A percentile compares a stretch with the other conserved stretches of the same genome.
phyloP scores from a whole-genome alignment of 2,797 vertebrate genomes.

The Myioborus melanocephalus region DNA sequence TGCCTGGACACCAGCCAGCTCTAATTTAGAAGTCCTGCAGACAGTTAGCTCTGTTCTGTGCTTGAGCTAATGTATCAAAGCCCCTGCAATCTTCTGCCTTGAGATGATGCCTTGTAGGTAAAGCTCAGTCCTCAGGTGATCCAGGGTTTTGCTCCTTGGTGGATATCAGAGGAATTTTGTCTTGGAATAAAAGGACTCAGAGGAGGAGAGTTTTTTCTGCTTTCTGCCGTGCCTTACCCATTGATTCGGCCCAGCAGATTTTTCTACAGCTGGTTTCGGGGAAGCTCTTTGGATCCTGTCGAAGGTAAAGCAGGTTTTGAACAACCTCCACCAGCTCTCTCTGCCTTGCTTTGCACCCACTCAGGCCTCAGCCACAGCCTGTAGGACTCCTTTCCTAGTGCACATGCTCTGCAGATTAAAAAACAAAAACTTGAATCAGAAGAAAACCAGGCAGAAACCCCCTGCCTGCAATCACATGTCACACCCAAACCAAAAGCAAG shows the following conservation, averaged over 20 bases:
- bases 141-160: not conserved
- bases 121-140: conserved; percentile 37
- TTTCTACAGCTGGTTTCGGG: not conserved
- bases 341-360: not conserved
- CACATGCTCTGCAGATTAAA: not conserved
- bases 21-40: conserved; percentile 37
- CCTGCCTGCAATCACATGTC: not conserved
- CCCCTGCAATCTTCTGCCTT: not conserved
- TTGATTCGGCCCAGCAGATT: not conserved
- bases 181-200: not conserved
- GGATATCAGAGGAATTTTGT: not conserved
- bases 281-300: not conserved
- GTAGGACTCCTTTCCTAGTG: not conserved
- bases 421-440: not conserved
- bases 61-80: conserved; percentile 45
- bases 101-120: conserved; percentile 21
- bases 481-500: not conserved
- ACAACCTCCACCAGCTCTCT: not conserved
- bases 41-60: conserved; percentile 47
- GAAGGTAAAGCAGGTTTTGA: not conserved
- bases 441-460: conserved; percentile 12
- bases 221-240: not conserved
- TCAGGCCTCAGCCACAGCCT: not conserved
- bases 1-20: conserved; percentile 2
- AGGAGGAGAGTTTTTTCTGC: not conserved